A percentile compares a stretch with the other conserved stretches of the same genome.
phyloP scores from a whole-genome alignment of 2,888 invertebrate species.

The Himalopsyche tibetana region DNA sequence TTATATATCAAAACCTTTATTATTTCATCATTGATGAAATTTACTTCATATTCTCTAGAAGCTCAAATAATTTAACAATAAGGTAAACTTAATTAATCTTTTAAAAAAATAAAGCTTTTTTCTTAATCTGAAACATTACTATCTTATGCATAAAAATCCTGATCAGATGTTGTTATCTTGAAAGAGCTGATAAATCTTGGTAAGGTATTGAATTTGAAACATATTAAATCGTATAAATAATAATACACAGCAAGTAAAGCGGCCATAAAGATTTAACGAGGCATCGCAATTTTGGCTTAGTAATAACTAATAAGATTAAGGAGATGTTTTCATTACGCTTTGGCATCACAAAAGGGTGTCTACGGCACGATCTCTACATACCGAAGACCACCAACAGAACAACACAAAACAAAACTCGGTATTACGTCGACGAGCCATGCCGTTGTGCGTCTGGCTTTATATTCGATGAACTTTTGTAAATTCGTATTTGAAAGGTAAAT shows the following conservation, averaged over 20 bases:
- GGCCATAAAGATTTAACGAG: constrained; percentile 21
- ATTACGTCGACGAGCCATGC: neutral
- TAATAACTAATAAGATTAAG: constrained; percentile 31
- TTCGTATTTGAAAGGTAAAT: constrained; percentile 18
- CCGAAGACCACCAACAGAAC: constrained; percentile 8
- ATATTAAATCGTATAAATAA: constrained; percentile 26
- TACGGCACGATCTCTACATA: neutral
- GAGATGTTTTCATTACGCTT: constrained; percentile 11
- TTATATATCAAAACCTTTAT: too few relatives aligned
- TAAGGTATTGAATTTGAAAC: constrained; percentile 4
- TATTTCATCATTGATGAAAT: too few relatives aligned
- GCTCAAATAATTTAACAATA: too few relatives aligned
- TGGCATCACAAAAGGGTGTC: constrained; percentile 27
- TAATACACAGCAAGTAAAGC: neutral
- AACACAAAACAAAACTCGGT: constrained; percentile 6
- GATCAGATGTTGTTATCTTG: too few relatives aligned
- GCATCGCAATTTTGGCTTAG: constrained; percentile 13
- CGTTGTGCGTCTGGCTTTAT: neutral
- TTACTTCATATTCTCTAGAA: too few relatives aligned
- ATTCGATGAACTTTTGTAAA: constrained; percentile 9
- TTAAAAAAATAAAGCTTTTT: too few relatives aligned
- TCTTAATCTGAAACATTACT: too few relatives aligned
- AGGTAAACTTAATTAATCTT: too few relatives aligned
- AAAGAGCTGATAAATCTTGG: neutral
- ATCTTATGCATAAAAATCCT: too few relatives aligned